Evolutionary conservation across 2,113 vertebrate genomes (phyloP).

Genomic region (Oxygymnocypris stewartii): DNA sequence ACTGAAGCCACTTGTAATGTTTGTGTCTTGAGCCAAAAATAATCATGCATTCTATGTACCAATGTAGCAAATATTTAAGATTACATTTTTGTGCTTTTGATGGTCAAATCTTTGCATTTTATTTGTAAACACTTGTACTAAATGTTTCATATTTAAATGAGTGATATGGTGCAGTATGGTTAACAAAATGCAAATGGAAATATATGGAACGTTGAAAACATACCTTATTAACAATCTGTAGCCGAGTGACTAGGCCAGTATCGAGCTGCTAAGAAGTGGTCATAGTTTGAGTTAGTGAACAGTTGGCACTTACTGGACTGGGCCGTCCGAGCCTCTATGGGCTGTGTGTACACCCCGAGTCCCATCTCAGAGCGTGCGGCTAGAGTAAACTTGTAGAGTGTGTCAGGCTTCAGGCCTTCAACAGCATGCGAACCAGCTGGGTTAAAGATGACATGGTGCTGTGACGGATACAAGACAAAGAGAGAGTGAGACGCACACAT

Average conservation of each 20-base stretch:
- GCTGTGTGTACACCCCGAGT: conserved; percentile 86
- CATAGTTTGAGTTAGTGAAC: neutral
- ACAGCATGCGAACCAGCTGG: conserved; percentile 85
- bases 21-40: neutral
- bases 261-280: neutral
- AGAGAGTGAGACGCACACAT: neutral
- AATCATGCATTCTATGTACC: neutral
- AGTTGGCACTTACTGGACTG: conserved; percentile 89
- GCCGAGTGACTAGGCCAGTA: neutral
- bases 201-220: neutral
- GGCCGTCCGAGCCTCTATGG: conserved; percentile 83
- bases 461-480: conserved; percentile 43
- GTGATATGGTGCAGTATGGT: neutral
- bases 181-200: neutral
- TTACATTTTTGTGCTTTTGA: neutral
- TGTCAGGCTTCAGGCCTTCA: conserved; percentile 91
- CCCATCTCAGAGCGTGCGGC: conserved; percentile 89
- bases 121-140: neutral
- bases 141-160: neutral
- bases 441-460: conserved; percentile 85
- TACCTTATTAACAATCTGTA: neutral
- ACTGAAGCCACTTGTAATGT: neutral
- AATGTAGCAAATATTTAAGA: neutral
- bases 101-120: neutral
- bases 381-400: conserved; percentile 85